phyloP scores from a whole-genome alignment of 2,888 invertebrate genomes.

The Calephelis perditalis region DNA sequence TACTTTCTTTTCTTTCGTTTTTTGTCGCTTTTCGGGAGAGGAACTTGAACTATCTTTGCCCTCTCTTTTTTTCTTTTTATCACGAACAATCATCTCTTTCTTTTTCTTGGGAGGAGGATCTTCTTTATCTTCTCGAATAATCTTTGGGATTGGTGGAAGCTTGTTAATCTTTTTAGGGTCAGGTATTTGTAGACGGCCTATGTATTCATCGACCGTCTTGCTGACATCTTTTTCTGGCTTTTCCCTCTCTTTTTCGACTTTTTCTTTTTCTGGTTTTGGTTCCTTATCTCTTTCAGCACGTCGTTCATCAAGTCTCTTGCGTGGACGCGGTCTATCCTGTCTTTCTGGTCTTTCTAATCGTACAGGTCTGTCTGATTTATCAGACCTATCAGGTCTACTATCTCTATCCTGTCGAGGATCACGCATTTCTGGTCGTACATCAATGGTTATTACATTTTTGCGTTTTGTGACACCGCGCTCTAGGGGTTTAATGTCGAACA shows the following conservation, averaged over 20 bases:
- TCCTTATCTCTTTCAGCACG: slow-evolving; percentile 24
- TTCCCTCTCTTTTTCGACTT: slow-evolving; percentile 19
- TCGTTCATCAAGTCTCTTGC: slow-evolving; percentile 26
- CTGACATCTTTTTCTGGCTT: slow-evolving; percentile 21
- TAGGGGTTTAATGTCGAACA: slow-evolving; percentile 70
- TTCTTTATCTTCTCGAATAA: slow-evolving; percentile 38
- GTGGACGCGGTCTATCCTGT: slow-evolving; percentile 23
- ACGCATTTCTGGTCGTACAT: slow-evolving; percentile 42
- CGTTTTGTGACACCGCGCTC: slow-evolving; percentile 59
- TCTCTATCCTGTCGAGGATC: slow-evolving; percentile 33
- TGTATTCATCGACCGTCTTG: slow-evolving; percentile 35
- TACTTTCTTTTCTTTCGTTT: slow-evolving; percentile 33
- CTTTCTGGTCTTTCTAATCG: neutral
- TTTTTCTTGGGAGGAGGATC: slow-evolving; percentile 37
- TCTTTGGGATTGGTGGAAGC: slow-evolving; percentile 66
- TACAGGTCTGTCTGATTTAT: too few relatives aligned
- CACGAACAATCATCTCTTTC: slow-evolving; percentile 33
- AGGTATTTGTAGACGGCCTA: slow-evolving; percentile 41
- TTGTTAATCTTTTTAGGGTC: slow-evolving; percentile 55
- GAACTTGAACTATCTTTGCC: slow-evolving; percentile 31
- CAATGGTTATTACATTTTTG: slow-evolving; percentile 69
- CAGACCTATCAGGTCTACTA: slow-evolving; percentile 15
- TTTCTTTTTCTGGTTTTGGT: slow-evolving; percentile 14
- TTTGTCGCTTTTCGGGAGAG: slow-evolving; percentile 33
- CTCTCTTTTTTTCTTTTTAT: slow-evolving; percentile 41